Percentiles rank a stretch among this genome's conserved stretches.
phyloP scores from a whole-genome alignment of 2,888 invertebrate species.

The Flexamia atlantica region DNA sequence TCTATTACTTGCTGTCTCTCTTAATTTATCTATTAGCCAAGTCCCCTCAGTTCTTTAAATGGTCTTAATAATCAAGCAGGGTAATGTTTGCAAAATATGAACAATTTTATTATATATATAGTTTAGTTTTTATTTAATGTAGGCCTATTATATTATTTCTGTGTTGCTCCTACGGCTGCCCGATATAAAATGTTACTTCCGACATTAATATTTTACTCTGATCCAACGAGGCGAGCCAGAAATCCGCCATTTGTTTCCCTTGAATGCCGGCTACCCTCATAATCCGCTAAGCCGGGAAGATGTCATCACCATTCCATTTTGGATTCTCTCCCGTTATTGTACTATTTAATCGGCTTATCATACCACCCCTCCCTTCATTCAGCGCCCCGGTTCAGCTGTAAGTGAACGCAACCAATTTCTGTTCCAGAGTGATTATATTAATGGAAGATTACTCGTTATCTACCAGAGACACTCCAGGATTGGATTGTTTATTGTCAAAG shows the following conservation, averaged over 20 bases:
- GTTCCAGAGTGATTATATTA: slow-evolving; percentile 24
- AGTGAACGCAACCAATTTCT: slow-evolving; percentile 31
- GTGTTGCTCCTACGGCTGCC: background rate
- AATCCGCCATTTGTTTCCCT: slow-evolving; percentile 33
- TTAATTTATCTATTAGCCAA: slow-evolving; percentile 17
- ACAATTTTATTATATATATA: no score
- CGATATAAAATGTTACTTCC: background rate
- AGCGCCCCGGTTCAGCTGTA: slow-evolving; percentile 19
- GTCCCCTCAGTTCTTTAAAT: background rate
- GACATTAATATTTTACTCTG: background rate
- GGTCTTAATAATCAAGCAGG: no score
- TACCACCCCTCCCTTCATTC: no score
- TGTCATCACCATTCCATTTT: slow-evolving; percentile 52
- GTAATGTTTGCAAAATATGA: no score
- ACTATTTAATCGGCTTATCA: slow-evolving; percentile 46
- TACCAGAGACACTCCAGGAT: background rate
- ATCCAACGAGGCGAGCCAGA: background rate
- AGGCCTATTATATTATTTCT: no score
- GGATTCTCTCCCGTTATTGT: slow-evolving; percentile 28
- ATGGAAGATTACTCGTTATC: slow-evolving; percentile 5
- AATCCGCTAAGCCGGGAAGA: slow-evolving; percentile 25
- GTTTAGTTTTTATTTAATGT: no score
- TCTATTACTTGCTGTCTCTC: slow-evolving; percentile 6
- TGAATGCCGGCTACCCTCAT: slow-evolving; percentile 14
- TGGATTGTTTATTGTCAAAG: no score